Base-by-base conservation (phyloP, 2,113 vertebrate genomes). In the Syrmaticus mikado region DNA sequence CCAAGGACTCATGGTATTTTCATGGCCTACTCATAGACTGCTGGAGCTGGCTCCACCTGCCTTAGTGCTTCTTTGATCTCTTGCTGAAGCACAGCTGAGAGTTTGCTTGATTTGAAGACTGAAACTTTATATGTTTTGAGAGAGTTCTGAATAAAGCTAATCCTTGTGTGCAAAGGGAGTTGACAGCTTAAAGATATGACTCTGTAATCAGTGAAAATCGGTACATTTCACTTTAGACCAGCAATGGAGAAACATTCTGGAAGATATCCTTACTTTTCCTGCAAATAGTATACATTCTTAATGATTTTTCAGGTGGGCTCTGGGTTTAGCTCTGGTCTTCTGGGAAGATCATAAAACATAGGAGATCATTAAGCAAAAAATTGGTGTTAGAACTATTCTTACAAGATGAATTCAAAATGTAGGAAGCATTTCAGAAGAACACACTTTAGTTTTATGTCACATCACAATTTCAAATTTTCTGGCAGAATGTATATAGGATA, bases 401-500 rank as follows among this genome's bases (percentile, higher is more conserved):
- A 43, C 4, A 43, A 32, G 4, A 53, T 3, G 4, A 80, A 68
- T 45, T 45, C 71, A 41, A 90, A 62, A 46, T 55, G 71, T 4
- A 58, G 41, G n/a, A 85, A 62, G 5, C 1, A 60, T 53, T 53
- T 85, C 36, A 67, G 64, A 22, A 82, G 50, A 78, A 74, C 14
- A 88, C 3, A 19, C 3, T 85, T 70, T 40, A 16, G 28, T n/a
- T 75, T 52, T 2, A 1, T 38, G 46, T 3, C 14, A 22, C 36
- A 5, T 14, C 22, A 57, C 7, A 19, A 61, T 36, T 82, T 74
- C 32, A 28, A 62, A 52, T 10, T 52, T 71, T 71, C 36, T 66
- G 10, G 3, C 13, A 43, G 8, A 41, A 2, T 52, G 1, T 55
- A 8, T 61, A 70, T 57, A 18, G 3, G 1, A 3, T 64, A 45